phyloP scores from a whole-genome alignment of 2,797 vertebrate genomes.

The Lithobates sylvaticus region DNA sequence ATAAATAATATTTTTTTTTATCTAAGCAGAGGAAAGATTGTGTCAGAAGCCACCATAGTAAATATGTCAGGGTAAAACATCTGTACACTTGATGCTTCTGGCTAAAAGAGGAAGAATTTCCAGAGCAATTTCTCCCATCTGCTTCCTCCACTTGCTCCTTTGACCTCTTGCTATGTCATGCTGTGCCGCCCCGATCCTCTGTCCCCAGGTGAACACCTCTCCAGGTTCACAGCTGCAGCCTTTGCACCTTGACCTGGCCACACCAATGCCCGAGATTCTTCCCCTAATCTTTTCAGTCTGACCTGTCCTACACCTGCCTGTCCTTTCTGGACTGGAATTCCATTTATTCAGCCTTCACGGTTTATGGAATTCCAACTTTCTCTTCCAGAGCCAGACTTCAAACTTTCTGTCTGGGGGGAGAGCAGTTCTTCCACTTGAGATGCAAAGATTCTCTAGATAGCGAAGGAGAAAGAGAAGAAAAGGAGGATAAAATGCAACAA shows the following conservation, averaged over 20 bases:
- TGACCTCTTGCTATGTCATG: not conserved
- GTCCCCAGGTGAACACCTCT: not conserved
- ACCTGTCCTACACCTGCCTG: conserved; percentile 1
- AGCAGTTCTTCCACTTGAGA: too few species aligned
- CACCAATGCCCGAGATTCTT: not conserved
- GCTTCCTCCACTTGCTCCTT: not conserved
- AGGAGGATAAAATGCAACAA: too few species aligned
- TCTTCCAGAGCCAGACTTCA: too few species aligned
- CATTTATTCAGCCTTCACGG: not conserved
- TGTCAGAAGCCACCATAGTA: too few species aligned
- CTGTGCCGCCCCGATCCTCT: not conserved
- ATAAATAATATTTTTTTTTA: too few species aligned
- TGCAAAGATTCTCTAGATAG: not conserved
- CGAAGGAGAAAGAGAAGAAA: not conserved
- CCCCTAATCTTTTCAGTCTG: not conserved
- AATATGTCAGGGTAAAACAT: too few species aligned
- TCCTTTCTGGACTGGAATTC: conserved; percentile 9
- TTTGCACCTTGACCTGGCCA: not conserved
- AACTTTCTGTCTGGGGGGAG: too few species aligned
- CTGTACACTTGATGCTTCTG: not conserved
- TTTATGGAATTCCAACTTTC: not conserved
- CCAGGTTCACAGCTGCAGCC: not conserved
- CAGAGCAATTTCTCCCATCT: not conserved
- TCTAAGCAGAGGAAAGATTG: too few species aligned
- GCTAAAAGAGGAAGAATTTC: not conserved